phyloP scores from a whole-genome alignment of 2,888 invertebrate species.

The Phoenoteleia sp. region DNA sequence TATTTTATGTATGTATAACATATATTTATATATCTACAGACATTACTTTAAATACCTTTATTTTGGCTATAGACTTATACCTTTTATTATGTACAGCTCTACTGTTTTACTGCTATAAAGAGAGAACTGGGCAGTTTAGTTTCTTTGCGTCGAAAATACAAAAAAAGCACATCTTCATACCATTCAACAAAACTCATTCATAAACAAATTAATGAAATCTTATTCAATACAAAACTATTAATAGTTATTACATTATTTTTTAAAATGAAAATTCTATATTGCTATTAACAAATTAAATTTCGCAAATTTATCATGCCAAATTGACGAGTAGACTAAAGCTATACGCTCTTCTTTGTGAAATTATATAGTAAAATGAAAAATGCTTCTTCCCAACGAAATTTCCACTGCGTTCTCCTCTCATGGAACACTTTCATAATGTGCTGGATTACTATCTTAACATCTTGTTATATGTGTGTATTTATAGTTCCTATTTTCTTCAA shows the following conservation, averaged over 20 bases:
- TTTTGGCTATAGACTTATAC: constrained; percentile 48
- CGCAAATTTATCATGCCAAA: neutral
- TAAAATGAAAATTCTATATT: too few relatives aligned
- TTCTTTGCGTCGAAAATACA: constrained; percentile 7
- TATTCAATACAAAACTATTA: too few relatives aligned
- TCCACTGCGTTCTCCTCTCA: neutral
- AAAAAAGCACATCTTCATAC: neutral
- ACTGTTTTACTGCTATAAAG: constrained; percentile 45
- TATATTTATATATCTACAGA: constrained; percentile 63
- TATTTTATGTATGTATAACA: constrained; percentile 62
- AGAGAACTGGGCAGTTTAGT: constrained; percentile 66
- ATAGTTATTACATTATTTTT: too few relatives aligned
- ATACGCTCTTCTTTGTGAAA: neutral
- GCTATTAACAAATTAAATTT: too few relatives aligned
- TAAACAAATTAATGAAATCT: neutral
- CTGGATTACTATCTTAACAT: constrained; percentile 12
- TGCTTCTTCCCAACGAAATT: neutral
- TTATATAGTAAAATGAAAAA: constrained; percentile 3
- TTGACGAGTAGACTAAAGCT: neutral
- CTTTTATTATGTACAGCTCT: constrained; percentile 53
- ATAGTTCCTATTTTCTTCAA: constrained; percentile 21
- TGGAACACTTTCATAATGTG: constrained; percentile 24
- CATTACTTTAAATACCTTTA: constrained; percentile 64
- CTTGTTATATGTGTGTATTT: neutral
- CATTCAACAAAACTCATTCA: neutral